Conservation (phyloP, 2,113 vertebrate genomes). For the Tichodroma muraria region DNA sequence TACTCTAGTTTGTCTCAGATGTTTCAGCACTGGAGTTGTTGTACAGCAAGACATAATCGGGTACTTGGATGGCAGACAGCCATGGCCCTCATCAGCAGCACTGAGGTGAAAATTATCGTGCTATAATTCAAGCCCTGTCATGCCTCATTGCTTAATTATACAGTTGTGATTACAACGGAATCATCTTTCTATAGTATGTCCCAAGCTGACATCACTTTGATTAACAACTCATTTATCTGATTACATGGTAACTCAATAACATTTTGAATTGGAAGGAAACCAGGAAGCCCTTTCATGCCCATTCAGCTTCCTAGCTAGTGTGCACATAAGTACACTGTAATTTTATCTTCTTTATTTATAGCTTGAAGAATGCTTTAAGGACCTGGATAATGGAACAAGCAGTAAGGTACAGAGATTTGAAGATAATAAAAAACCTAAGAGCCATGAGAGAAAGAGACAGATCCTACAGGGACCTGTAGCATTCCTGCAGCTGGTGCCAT, state of each 20-base stretch:
- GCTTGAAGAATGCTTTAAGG: slow-evolving; percentile 46
- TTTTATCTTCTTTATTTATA: slow-evolving; percentile 56
- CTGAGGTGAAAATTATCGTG: slow-evolving; percentile 43
- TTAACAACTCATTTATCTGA: slow-evolving; percentile 65
- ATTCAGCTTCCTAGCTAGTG: slow-evolving; percentile 43
- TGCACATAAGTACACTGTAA: slow-evolving; percentile 20
- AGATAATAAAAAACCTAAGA: slow-evolving; percentile 29
- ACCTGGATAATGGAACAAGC: slow-evolving; percentile 7
- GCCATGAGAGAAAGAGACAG: background rate
- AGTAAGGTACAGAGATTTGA: slow-evolving; percentile 9
- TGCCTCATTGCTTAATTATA: slow-evolving; percentile 63
- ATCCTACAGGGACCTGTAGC: background rate
- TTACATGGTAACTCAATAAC: slow-evolving; percentile 64
- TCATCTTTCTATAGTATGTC: slow-evolving; percentile 61
- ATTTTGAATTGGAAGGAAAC: slow-evolving; percentile 60
- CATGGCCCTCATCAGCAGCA: slow-evolving; percentile 23
- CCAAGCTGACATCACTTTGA: slow-evolving; percentile 65
- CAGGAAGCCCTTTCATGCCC: slow-evolving; percentile 56
- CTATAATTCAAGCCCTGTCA: slow-evolving; percentile 59
- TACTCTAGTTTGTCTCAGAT: background rate
- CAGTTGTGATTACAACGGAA: slow-evolving; percentile 55
- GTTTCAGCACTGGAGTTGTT: background rate
- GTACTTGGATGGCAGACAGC: slow-evolving; percentile 42
- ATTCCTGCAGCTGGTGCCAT: background rate
- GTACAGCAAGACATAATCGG: background rate